phyloP scores from a whole-genome alignment of 2,113 vertebrate genomes.

The Athene noctua region DNA sequence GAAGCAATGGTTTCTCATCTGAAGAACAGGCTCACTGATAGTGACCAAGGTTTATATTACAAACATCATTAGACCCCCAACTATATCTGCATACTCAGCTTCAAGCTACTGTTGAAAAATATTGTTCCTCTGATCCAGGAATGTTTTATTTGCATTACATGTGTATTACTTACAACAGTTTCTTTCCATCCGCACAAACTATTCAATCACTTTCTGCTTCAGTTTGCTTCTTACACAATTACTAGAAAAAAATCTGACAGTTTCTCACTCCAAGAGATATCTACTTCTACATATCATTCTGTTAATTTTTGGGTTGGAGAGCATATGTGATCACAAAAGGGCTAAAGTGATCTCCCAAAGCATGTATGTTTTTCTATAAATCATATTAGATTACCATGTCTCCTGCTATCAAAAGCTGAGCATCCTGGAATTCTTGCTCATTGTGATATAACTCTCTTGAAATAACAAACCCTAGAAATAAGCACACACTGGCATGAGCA shows the following conservation, averaged over 20 bases:
- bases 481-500: neutral
- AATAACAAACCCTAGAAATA: neutral
- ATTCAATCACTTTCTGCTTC: neutral
- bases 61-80: neutral
- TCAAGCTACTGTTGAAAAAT: neutral
- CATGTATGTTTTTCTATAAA: neutral
- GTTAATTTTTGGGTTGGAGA: neutral
- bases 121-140: neutral
- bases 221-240: neutral
- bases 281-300: neutral
- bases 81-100: neutral
- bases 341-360: neutral
- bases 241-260: neutral
- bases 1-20: neutral
- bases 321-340: neutral
- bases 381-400: neutral
- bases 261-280: neutral
- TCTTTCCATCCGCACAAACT: neutral
- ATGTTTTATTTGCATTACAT: neutral
- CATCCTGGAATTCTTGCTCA: neutral
- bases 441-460: neutral
- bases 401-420: neutral
- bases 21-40: neutral
- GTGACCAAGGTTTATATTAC: neutral
- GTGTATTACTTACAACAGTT: neutral